These are phyloP conservation scores for Corbicula japonica DNA, from an alignment of 2,888 invertebrate species.

Conservation along the genomic window DNA sequence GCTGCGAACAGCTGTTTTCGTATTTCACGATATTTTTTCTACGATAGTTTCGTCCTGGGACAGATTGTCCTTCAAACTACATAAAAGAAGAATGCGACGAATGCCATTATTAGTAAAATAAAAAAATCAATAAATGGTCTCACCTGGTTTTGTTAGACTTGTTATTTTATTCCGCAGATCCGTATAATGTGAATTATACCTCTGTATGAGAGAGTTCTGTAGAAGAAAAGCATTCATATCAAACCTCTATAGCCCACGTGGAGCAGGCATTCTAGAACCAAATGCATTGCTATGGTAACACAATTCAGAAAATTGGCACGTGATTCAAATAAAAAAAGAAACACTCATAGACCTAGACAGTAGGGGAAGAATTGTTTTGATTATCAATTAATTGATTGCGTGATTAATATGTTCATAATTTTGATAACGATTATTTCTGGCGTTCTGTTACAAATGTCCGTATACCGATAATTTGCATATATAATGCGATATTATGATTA, in stretches of 20 bases:
- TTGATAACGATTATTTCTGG: too few species aligned
- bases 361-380: slow-evolving; percentile 1
- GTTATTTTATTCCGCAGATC: slow-evolving; percentile 56
- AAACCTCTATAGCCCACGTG: slow-evolving; percentile 48
- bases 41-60: too few species aligned
- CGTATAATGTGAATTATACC: slow-evolving; percentile 54
- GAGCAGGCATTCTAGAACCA: slow-evolving; percentile 30
- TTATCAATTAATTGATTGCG: slow-evolving; percentile 18
- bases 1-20: too few species aligned
- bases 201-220: slow-evolving; percentile 38
- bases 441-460: too few species aligned
- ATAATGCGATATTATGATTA: too few species aligned
- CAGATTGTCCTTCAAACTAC: too few species aligned
- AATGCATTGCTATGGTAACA: slow-evolving; percentile 50
- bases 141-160: slow-evolving; percentile 55
- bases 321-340: slow-evolving; percentile 16
- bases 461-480: too few species aligned
- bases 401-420: not conserved
- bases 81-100: too few species aligned
- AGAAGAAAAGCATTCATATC: slow-evolving; percentile 59
- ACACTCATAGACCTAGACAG: slow-evolving; percentile 1
- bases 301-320: slow-evolving; percentile 34
- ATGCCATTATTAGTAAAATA: too few species aligned
- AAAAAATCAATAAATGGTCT: slow-evolving; percentile 5
- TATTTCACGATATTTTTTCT: too few species aligned